Conservation (phyloP, 2,888 invertebrate species). For the Erebia epiphron region DNA sequence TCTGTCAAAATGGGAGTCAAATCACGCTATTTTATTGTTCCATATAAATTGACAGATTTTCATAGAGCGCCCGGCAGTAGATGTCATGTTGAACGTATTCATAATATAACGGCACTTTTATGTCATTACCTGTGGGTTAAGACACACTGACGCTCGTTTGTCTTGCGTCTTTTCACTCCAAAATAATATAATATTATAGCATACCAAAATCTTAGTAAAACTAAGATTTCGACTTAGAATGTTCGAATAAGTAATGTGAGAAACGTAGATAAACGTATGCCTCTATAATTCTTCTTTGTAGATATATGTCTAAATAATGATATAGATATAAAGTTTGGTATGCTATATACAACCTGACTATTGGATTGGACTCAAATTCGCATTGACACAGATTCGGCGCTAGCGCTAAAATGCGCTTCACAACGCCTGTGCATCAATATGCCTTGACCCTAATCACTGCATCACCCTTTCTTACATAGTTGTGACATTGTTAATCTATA, state of each 20-base stretch:
- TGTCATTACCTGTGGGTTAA: neutral
- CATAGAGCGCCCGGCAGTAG: too few species aligned
- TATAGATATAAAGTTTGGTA: too few species aligned
- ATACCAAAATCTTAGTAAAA: neutral
- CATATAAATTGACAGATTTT: neutral
- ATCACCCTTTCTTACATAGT: slow-evolving; percentile 50
- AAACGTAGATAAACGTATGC: too few species aligned
- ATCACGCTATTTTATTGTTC: neutral
- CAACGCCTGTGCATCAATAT: neutral
- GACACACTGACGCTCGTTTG: neutral
- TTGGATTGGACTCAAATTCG: too few species aligned
- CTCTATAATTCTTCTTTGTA: too few species aligned
- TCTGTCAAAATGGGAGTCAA: neutral
- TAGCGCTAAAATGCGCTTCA: neutral
- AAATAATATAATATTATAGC: neutral
- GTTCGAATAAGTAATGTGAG: too few species aligned
- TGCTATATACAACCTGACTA: too few species aligned
- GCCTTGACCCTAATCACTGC: slow-evolving; percentile 48
- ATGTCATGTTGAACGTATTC: too few species aligned
- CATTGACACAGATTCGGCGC: too few species aligned
- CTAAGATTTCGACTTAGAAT: too few species aligned
- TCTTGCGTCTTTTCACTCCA: neutral
- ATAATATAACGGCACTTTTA: too few species aligned
- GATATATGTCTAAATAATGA: too few species aligned
- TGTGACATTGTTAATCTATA: slow-evolving; percentile 72